phyloP scores from a whole-genome alignment of 2,113 vertebrate genomes.

The Elaphurus davidianus region DNA sequence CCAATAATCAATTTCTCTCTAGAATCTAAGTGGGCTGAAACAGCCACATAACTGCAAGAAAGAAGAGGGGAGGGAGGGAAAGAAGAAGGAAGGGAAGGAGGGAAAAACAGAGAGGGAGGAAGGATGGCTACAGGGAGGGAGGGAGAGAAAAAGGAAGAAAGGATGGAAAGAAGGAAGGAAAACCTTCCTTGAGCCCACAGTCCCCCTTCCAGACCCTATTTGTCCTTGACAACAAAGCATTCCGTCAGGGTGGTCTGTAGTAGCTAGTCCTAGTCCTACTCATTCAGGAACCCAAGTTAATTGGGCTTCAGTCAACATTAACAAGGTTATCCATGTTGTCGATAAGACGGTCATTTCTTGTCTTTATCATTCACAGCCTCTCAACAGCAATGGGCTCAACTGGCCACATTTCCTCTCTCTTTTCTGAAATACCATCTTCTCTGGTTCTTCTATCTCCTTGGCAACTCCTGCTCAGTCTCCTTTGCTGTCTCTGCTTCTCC shows the following conservation, averaged over 20 bases:
- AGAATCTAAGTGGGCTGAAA: not conserved
- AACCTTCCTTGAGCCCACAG: not conserved
- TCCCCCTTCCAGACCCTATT: not conserved
- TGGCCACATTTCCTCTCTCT: not conserved
- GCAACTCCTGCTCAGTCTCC: not conserved
- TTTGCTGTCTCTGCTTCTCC: not conserved
- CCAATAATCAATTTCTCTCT: not conserved
- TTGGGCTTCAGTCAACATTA: not conserved
- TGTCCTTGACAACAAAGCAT: not conserved
- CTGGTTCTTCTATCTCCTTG: not conserved
- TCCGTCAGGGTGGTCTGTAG: not conserved
- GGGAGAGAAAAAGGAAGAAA: not conserved
- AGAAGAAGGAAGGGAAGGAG: not conserved
- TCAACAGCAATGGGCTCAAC: not conserved
- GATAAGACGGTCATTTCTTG: not conserved
- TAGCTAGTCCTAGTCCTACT: not conserved
- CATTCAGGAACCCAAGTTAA: not conserved
- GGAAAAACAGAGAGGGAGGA: no score
- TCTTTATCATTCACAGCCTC: not conserved
- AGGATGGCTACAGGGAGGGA: not conserved
- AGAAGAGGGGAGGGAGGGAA: not conserved
- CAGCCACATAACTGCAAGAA: not conserved
- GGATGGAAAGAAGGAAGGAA: not conserved
- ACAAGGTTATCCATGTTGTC: not conserved
- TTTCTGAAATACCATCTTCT: not conserved